These are phyloP conservation scores for Lasioglossum pauxillum DNA, from an alignment of 2,888 invertebrate species.

Conservation along the genomic window DNA sequence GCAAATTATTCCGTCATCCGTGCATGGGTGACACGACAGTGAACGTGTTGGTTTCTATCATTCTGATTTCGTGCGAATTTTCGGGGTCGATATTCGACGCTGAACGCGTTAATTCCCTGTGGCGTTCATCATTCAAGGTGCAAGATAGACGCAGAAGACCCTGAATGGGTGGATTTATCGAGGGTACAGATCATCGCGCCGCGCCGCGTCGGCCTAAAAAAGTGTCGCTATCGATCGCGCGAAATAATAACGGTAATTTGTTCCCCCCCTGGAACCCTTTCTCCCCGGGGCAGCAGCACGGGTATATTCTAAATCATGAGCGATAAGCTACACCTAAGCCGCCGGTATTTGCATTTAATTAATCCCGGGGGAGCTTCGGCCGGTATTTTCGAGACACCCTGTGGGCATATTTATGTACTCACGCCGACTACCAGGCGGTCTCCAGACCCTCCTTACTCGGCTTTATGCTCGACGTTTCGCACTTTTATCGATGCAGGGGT, in stretches of 20 bases:
- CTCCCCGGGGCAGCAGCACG: neutral
- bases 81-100: neutral
- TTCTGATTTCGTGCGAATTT: too few species aligned
- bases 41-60: too few species aligned
- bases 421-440: conserved; percentile 41
- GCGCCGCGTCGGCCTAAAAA: neutral
- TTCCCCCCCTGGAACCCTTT: conserved; percentile 7
- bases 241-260: conserved; percentile 42
- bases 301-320: conserved; percentile 53
- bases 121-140: neutral
- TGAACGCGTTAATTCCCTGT: neutral
- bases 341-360: conserved; percentile 61
- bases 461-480: conserved; percentile 70
- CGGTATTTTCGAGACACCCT: conserved; percentile 46
- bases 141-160: neutral
- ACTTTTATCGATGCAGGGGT: conserved; percentile 77
- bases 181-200: neutral
- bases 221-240: conserved; percentile 36
- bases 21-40: too few species aligned
- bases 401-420: conserved; percentile 65
- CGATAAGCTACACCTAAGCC: conserved; percentile 53
- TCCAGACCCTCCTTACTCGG: conserved; percentile 48
- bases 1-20: too few species aligned
- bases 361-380: conserved; percentile 36
- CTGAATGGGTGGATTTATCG: neutral